Base-by-base conservation (phyloP, 2,888 invertebrate species). In the Catocala nupta region DNA sequence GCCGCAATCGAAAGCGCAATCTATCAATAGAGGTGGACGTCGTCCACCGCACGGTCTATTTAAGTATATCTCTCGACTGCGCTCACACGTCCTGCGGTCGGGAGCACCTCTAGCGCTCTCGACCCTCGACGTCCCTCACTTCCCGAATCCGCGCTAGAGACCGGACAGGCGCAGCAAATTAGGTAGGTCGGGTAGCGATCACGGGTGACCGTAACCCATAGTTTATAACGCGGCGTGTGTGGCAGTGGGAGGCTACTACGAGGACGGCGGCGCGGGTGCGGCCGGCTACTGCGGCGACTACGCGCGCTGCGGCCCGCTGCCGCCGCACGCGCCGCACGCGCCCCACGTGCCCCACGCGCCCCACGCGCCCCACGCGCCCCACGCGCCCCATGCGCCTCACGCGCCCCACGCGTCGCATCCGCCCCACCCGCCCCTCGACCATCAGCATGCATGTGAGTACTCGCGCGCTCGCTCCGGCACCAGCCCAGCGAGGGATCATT, bases 171-270 rank as follows among this genome's bases (percentile, higher is more conserved):
- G 68, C 69, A 70, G 56, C 73, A 66, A 65, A 77, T 75, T 90
- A 90, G 91, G 90, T 91, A 90, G 92, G 91, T 89, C 80, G 63
- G 75, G 68, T 68, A 71, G 58, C 64, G 74, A 53, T 68, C 75
- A 68, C 75, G 70, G 70, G 77, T 71, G 72, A 71, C 58, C 75
- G 65, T 70, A 73, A 66, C 75, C 65, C 69, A 74, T 70, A 77
- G 81, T 70, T 83, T 82, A 78, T 89, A 88, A 87, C 86, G 85
- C 84, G 88, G 89, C 90, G 89, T 90, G 90, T 92, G 90, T 92
- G 91, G 89, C 92, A 93, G 92, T 93, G 91, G 93, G 90, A 87
- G 91, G 91, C 80, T 94, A 92, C 92, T 94, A 93, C 91, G 92
- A 91, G 81, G 93, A 93, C 71, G 81, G 84, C 81, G 89, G 82